Evolutionary conservation across 2,113 vertebrate species (phyloP), one percentile per base, ranked within the genome.

Genomic region (Aegypius monachus): DNA sequence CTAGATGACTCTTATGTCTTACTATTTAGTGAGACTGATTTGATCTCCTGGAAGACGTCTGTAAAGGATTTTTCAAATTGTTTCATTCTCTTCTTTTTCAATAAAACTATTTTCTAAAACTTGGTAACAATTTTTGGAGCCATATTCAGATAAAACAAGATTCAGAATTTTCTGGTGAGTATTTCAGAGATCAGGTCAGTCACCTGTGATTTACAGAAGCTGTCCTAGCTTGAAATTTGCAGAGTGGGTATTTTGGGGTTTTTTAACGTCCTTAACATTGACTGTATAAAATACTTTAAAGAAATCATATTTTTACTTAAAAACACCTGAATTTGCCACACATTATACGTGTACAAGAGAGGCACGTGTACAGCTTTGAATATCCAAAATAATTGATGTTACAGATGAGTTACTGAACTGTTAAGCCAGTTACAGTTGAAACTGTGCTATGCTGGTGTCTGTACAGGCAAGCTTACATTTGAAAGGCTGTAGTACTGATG

Each of bases 321-420:
- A 81, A 42, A 3, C 22, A 62, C 13, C 2, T 43, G 34, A 53
- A 32, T 61, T 82, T 63, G 16, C 38, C 62, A 9, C 22, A 13
- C 8, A 6, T 32, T 50, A 3, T 19, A 6, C 1, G 0, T n/a
- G 14, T 62, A 38, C 0, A 2, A 38, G 25, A 53, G 27, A 78
- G 36, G 10, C 45, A 22, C 1, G 11, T 18, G 32, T 27, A 31
- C n/a, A 75, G 27, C 36, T 81, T 73, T 78, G 74, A 66, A 9
- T 71, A 16, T 27, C 8, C 20, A 42, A 38, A 70, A 48, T 32
- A 38, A 56, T 10, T 29, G 38, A 9, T 53, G 16, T 36, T 75
- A 13, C 17, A 6, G 40, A 20, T 42, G 34, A 77, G 10, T 50
- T 63, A 10, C 40, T 66, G 56, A 65, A 9, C 20, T 3, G 0